These are phyloP conservation scores for Alloplasta piceator DNA, from an alignment of 2,888 invertebrate species.

Conservation along the genomic window DNA sequence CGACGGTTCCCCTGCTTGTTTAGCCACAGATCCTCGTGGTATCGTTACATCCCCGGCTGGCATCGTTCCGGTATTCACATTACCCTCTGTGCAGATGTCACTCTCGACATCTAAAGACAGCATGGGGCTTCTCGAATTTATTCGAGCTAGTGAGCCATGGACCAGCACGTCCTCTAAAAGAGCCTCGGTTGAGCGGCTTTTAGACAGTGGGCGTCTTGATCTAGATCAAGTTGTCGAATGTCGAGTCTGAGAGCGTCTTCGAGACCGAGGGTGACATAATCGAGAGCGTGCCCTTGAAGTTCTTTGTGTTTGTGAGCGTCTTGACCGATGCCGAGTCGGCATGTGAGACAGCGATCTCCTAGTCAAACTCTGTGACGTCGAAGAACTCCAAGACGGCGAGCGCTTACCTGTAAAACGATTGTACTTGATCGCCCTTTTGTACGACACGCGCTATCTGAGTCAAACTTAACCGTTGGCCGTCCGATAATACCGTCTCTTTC, in stretches of 20 bases:
- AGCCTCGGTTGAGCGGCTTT: slow-evolving; percentile 17
- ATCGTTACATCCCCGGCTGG: neutral
- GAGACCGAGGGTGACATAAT: neutral
- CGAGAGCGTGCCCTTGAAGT: neutral
- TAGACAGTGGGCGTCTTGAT: slow-evolving; percentile 36
- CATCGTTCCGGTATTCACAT: neutral
- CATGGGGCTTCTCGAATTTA: slow-evolving; percentile 17
- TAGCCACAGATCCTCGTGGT: too few relatives aligned
- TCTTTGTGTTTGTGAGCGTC: neutral
- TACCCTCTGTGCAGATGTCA: neutral
- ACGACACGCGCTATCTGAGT: slow-evolving; percentile 14
- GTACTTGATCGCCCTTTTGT: neutral
- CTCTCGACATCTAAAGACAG: neutral
- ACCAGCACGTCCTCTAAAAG: slow-evolving; percentile 10
- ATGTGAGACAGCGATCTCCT: slow-evolving; percentile 8
- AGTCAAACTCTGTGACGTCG: neutral
- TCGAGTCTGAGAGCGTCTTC: slow-evolving; percentile 16
- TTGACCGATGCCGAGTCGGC: slow-evolving; percentile 8
- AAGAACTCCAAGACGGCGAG: slow-evolving; percentile 21
- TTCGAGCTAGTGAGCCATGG: slow-evolving; percentile 15
- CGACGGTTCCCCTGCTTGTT: neutral
- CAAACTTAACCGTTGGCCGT: slow-evolving; percentile 27
- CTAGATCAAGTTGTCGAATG: slow-evolving; percentile 30
- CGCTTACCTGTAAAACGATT: slow-evolving; percentile 27
- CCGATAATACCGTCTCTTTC: slow-evolving; percentile 17